Base-by-base conservation (phyloP, 2,113 vertebrate genomes). In the Orthochromis malagaraziensis region DNA sequence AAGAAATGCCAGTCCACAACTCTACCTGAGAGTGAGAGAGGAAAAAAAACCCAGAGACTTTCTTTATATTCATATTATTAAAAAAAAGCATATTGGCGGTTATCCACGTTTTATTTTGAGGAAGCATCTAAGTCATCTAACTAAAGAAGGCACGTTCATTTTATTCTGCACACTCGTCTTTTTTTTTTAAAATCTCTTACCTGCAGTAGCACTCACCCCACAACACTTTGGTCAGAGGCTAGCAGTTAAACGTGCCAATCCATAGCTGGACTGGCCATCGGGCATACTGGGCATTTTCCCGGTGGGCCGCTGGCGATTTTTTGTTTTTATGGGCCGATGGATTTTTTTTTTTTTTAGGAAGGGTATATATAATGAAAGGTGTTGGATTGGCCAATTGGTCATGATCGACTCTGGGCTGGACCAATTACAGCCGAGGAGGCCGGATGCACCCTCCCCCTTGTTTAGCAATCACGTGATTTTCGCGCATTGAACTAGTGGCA, bases 11-110 rank as follows among this genome's bases (percentile, higher is more conserved):
- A 21, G 19, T 38, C 10, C 19, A 68, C 63, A 68, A 68, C 63
- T 38, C 11, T 38, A 38, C 19, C 19, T 68, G 33, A 68, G 19
- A 21, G 63, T 35, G 33, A 65, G 33, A 65, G 60, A 38, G 33
- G 26, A 0, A 4, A 21, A n/a, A 58, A 7, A 13, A 5, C 0
- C 0, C 31, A 63, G 17, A 63, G 31, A 63, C 17, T 35, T 63
- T 33, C 29, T 63, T 24, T 42, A 70, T 24, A 70, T 40, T 70
- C 35, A 14, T 24, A 40, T 42, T 70, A 14, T 24, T 21, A 21
- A 2, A 70, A 24, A 68, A 40, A 40, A 13, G 19, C 33, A 68
- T 40, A 40, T 68, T 38, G 19, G 63, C 17, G 5, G 19, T 68
- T 68, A 21, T 68, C 35, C 63, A 68, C 7, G 1, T 68, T 40